phyloP scores from a whole-genome alignment of 2,797 vertebrate species.

The Sardinella longiceps region DNA sequence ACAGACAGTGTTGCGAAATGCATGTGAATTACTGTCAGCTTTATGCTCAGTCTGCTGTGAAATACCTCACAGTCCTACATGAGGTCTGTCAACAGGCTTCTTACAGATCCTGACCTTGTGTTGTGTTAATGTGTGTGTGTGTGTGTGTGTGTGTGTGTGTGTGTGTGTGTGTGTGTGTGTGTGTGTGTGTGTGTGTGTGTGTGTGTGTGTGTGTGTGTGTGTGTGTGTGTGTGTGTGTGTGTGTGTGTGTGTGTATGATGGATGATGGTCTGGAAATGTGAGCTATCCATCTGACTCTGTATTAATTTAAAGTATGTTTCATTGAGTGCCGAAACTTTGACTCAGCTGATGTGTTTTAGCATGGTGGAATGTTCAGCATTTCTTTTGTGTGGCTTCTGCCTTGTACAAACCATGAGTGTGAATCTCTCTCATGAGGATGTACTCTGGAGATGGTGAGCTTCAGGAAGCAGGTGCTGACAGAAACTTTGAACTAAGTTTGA shows the following conservation, averaged over 20 bases:
- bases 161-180: too few relatives aligned
- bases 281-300: not conserved
- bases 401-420: not conserved
- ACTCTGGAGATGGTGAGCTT: not conserved
- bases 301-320: too few relatives aligned
- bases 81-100: not conserved
- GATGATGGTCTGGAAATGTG: not conserved
- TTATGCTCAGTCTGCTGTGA: not conserved
- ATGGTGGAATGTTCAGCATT: not conserved
- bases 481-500: too few relatives aligned
- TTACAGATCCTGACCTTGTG: not conserved
- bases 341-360: not conserved
- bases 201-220: not conserved
- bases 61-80: not conserved
- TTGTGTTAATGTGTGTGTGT: not conserved
- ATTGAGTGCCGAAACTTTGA: not conserved
- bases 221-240: slow-evolving; percentile 9
- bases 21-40: not conserved
- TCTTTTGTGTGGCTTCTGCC: not conserved
- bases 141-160: too few relatives aligned
- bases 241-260: slow-evolving; percentile 1
- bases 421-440: not conserved
- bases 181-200: slow-evolving; percentile 5
- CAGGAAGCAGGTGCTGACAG: not conserved
- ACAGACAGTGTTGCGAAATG: not conserved